Conservation (phyloP, 2,113 vertebrate genomes). For the Laticauda colubrina region DNA sequence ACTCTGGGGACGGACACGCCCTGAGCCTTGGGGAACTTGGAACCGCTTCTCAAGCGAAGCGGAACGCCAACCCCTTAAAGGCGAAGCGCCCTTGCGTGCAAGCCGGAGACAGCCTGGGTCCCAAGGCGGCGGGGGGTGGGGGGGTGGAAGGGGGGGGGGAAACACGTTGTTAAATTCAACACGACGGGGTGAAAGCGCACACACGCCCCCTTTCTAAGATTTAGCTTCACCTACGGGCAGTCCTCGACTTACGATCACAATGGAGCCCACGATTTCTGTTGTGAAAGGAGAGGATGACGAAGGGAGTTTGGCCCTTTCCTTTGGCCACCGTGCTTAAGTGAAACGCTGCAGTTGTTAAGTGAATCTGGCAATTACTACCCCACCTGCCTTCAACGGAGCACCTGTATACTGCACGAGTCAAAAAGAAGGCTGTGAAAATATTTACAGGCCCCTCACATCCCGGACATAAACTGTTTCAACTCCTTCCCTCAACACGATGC, state of each 20-base stretch:
- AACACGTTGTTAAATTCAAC: neutral
- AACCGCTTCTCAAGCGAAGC: conserved; percentile 39
- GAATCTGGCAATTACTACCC: neutral
- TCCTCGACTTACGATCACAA: neutral
- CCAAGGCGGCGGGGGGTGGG: neutral
- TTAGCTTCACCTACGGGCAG: neutral
- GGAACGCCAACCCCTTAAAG: conserved; percentile 68
- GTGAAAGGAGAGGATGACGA: too few relatives aligned
- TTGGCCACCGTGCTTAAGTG: neutral
- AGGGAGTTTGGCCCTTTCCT: neutral
- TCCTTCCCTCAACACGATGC: too few relatives aligned
- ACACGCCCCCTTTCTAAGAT: neutral
- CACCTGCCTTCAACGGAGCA: too few relatives aligned
- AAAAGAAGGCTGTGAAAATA: too few relatives aligned
- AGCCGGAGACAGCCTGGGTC: neutral
- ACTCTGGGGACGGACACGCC: conserved; percentile 66
- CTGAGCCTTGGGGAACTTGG: conserved; percentile 55
- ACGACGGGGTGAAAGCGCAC: fast-evolving
- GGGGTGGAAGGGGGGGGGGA: too few relatives aligned
- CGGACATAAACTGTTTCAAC: too few relatives aligned
- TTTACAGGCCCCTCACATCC: too few relatives aligned
- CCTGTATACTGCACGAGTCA: too few relatives aligned
- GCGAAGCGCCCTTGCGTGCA: conserved; percentile 17
- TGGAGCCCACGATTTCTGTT: neutral
- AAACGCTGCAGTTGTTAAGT: neutral